Percentiles rank a stretch among this genome's conserved stretches.
Conservation (phyloP, 2,888 invertebrate species). For the Cataglyphis albicans region DNA sequence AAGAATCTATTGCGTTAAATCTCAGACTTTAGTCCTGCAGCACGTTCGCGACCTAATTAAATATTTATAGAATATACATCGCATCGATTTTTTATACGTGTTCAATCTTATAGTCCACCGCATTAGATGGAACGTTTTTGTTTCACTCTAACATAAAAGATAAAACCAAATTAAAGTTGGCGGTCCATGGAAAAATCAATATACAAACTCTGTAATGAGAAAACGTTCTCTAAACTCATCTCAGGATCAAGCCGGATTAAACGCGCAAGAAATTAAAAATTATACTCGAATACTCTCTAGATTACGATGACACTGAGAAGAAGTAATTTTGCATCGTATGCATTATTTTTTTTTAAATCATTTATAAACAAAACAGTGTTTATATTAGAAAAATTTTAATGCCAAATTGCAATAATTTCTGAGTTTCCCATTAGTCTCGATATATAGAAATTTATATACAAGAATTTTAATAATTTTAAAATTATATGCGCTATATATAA, state of each 20-base stretch:
- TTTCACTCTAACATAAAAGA: slow-evolving; percentile 34
- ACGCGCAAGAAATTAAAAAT: slow-evolving; percentile 68
- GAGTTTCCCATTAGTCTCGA: too few species aligned
- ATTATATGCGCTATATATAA: background rate
- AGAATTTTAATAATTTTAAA: background rate
- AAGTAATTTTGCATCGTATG: slow-evolving; percentile 30
- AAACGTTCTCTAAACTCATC: slow-evolving; percentile 59
- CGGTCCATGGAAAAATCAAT: slow-evolving; percentile 59
- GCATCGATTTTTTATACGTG: slow-evolving; percentile 19
- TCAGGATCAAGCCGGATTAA: slow-evolving; percentile 60
- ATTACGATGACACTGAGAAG: slow-evolving; percentile 27
- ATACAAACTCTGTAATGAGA: slow-evolving; percentile 45
- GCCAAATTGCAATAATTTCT: background rate
- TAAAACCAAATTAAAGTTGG: slow-evolving; percentile 62
- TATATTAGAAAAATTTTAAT: background rate
- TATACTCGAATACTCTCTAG: slow-evolving; percentile 31
- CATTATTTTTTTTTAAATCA: slow-evolving; percentile 14
- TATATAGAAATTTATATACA: too few species aligned
- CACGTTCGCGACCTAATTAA: slow-evolving; percentile 30
- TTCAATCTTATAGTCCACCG: slow-evolving; percentile 3
- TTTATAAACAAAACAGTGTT: background rate
- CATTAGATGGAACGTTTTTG: slow-evolving; percentile 50
- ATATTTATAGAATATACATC: slow-evolving; percentile 25
- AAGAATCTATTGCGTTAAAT: background rate
- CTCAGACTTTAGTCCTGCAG: background rate